These are phyloP conservation scores for Meloidogyne exigua DNA, from an alignment of 1,140 invertebrate genomes.

Conservation along the genomic window DNA sequence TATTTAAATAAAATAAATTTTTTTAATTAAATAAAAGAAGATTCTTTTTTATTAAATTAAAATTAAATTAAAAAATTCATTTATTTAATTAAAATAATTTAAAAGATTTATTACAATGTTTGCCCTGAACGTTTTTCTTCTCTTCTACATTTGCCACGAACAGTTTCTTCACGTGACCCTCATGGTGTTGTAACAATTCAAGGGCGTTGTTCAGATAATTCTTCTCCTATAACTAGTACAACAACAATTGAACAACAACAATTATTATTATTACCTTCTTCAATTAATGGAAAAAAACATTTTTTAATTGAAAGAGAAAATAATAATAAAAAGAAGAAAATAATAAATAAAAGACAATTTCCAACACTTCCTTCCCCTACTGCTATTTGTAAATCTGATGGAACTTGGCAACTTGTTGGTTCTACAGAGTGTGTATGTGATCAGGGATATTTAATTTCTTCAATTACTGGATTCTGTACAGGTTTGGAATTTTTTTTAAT, in stretches of 20 bases:
- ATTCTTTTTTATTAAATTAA: too few species aligned
- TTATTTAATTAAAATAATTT: background rate
- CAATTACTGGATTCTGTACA: slow-evolving; percentile 46
- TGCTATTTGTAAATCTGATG: slow-evolving; percentile 51
- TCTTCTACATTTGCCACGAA: slow-evolving; percentile 47
- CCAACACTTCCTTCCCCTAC: slow-evolving; percentile 30
- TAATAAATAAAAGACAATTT: background rate
- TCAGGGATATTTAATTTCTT: slow-evolving; percentile 37
- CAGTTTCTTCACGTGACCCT: slow-evolving; percentile 40
- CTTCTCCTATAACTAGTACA: slow-evolving; percentile 27
- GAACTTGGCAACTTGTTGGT: slow-evolving; percentile 48
- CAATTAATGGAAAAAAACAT: too few species aligned
- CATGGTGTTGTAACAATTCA: slow-evolving; percentile 45
- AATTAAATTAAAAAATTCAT: too few species aligned
- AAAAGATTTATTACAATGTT: slow-evolving; percentile 53
- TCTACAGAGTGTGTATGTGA: slow-evolving; percentile 48
- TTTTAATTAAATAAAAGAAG: too few species aligned
- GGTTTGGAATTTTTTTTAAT: slow-evolving; percentile 33
- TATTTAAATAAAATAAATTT: too few species aligned
- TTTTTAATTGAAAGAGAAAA: too few species aligned
- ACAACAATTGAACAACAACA: background rate
- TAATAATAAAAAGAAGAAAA: too few species aligned
- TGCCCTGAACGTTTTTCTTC: slow-evolving; percentile 42
- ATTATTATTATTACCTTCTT: too few species aligned
- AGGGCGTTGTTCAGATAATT: slow-evolving; percentile 45